Evolutionary conservation across 2,888 invertebrate genomes (phyloP), one percentile per base, ranked within the genome.

Genomic region (Osmoderma eremita): DNA sequence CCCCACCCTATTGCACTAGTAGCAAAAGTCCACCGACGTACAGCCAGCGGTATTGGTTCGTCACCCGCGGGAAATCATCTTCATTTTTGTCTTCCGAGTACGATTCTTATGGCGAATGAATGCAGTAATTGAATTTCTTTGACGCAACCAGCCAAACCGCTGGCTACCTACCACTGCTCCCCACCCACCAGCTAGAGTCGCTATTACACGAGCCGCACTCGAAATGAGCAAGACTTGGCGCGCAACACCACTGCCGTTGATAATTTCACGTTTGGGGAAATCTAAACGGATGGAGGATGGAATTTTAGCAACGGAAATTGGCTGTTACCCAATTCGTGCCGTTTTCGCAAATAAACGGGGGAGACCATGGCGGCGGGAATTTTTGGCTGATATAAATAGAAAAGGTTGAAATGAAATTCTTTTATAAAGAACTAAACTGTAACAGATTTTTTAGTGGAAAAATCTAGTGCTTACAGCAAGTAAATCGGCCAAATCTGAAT

Each of bases 41-140:
- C 45, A 51, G 38, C 51, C 49, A 61, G 62, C 62, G 51, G 67
- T 67, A 67, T 67, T 67, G 67, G 64, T 49, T 49, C 41, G 42
- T 45, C 54, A 56, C 67, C 56, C 73, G 51, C 61, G 75, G 75
- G 75, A 75, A 75, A 75, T 75, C 75, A 75, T 73, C 73, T 68
- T 69, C 71, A 74, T 74, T 75, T 75, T 75, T 75, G 75, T 75
- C 75, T 74, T 73, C 71, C 69, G 71, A 68, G 70, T 63, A 67
- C 73, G 70, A 73, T 75, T 73, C 71, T 72, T 68, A 72, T 71
- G 69, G 64, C 67, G 65, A 68, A 73, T 73, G 71, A 70, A 71
- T 71, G 66, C 41, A 45, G 68, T 70, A 71, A 71, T 70, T 71
- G 71, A 71, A 69, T 71, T 70, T 65, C 70, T 67, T 69, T 64